Percentiles rank a stretch among this genome's conserved stretches.
These are phyloP conservation scores for Atta cephalotes DNA, from an alignment of 1,140 invertebrate species.

Conservation along the genomic window DNA sequence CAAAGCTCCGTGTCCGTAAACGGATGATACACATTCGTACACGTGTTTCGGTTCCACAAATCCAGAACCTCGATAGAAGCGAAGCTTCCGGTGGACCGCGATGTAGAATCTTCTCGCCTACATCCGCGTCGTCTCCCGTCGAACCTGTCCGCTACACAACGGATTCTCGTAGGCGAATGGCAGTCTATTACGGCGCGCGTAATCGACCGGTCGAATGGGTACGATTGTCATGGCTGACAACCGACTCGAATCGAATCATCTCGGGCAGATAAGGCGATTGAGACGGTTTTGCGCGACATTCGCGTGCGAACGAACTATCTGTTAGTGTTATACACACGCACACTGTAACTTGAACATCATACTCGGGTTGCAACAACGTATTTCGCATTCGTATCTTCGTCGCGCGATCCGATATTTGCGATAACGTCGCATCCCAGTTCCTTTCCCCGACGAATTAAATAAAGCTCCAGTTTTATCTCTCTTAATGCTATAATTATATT, in stretches of 20 bases:
- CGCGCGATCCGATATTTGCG: constrained; percentile 38
- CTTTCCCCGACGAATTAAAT: neutral
- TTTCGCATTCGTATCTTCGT: constrained; percentile 47
- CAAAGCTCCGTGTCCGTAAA: constrained; percentile 12
- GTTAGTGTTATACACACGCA: neutral
- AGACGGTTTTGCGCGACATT: constrained; percentile 62
- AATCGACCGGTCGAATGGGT: constrained; percentile 69
- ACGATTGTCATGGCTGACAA: constrained; percentile 71
- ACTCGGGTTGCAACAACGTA: neutral
- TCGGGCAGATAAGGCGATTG: constrained; percentile 71
- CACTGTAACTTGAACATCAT: constrained; percentile 23
- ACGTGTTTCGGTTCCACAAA: constrained; percentile 67
- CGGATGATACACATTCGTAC: constrained; percentile 59
- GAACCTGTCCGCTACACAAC: constrained; percentile 68
- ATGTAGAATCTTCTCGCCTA: constrained; percentile 63
- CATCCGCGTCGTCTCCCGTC: constrained; percentile 56
- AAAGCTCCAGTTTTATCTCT: neutral
- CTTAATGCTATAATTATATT: neutral
- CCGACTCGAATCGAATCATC: constrained; percentile 72
- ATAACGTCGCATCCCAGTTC: neutral
- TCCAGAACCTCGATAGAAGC: constrained; percentile 63
- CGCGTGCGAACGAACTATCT: constrained; percentile 43
- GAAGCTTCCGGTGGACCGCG: constrained; percentile 17
- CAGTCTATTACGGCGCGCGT: constrained; percentile 70
- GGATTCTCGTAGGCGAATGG: constrained; percentile 61